Evolutionary conservation across 2,797 vertebrate genomes (phyloP).

Genomic region (Myotis myotis): DNA sequence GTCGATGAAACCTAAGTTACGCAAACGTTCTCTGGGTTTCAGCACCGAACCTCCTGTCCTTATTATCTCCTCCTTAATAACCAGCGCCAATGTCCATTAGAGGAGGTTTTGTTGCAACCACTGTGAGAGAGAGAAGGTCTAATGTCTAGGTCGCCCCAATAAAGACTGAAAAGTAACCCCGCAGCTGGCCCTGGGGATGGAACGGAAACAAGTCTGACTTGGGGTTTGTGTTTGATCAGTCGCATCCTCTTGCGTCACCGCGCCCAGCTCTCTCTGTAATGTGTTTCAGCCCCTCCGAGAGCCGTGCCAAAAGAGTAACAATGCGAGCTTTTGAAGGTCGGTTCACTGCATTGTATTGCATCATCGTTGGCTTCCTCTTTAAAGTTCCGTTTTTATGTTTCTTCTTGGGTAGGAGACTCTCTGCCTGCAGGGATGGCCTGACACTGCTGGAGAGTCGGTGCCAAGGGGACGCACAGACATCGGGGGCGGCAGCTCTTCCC

Average conservation of each 20-base stretch:
- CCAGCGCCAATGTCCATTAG: slow-evolving; percentile 25
- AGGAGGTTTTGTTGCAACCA: slow-evolving; percentile 26
- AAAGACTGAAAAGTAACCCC: slow-evolving; percentile 48
- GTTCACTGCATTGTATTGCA: slow-evolving; percentile 27
- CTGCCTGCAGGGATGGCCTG: slow-evolving; percentile 57
- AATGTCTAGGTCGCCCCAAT: slow-evolving; percentile 3
- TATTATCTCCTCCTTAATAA: slow-evolving; percentile 47
- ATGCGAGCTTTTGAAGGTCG: slow-evolving; percentile 53
- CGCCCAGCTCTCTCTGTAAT: slow-evolving; percentile 48
- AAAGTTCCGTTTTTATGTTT: slow-evolving; percentile 66
- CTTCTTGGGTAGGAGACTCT: slow-evolving; percentile 66
- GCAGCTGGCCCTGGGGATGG: neutral
- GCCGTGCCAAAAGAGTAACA: slow-evolving; percentile 52
- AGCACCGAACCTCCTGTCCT: slow-evolving; percentile 26
- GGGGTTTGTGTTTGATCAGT: slow-evolving; percentile 61
- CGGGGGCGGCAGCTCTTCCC: neutral
- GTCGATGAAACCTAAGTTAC: slow-evolving; percentile 58
- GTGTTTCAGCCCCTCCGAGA: slow-evolving; percentile 39
- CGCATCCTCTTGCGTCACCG: slow-evolving; percentile 49
- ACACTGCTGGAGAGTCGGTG: slow-evolving; percentile 28
- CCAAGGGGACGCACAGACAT: neutral
- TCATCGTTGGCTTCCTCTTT: slow-evolving; percentile 67
- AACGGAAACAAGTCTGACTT: slow-evolving; percentile 40
- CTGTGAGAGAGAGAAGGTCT: neutral
- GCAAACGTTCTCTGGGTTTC: slow-evolving; percentile 45